Evolutionary conservation across 2,113 vertebrate species (phyloP), one percentile per base, ranked within the genome.

Genomic region (Corythornis madagascariensis): DNA sequence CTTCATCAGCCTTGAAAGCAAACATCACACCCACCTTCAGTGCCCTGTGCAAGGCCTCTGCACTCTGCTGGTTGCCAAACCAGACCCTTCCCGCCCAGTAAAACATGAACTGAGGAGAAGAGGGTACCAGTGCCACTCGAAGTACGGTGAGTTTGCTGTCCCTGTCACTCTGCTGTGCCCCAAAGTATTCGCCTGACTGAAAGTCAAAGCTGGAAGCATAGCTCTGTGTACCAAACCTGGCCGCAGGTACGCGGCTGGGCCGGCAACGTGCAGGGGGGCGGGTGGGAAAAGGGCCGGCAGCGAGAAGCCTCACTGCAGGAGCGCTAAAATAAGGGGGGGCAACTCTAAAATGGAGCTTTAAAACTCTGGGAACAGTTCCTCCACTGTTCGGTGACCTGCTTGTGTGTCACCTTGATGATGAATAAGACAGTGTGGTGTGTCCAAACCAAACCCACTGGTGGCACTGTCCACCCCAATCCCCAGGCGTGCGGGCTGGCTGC

Each of bases 211-310:
- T n/a, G 83, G 33, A 31, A 47, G 31, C 3, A 4, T 0, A 0
- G 53, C n/a, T 35, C 16, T 12, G 31, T 4, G 21, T 8, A 2
- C 24, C 22, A 7, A 35, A 16, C 11, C 50, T 2, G n/a, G 42
- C 67, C 1, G 3, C 1, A 11, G 57, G 20, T 9, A 4, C 1
- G 6, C 50, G 8, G 55, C 43, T 0, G 47, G 56, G 75, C 57
- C 60, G 2, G 38, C 38, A 13, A 56, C 0, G 4, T 11, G 42
- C 33, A 5, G 52, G 59, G 56, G 15, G 42, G 38, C 0, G 1
- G 22, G 40, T 9, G 13, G 42, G 2, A 4, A 4, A 47, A 17
- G 31, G 33, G 33, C 53, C 38, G 73, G 56, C 29, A 14, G 48
- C 2, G 2, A 18, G 45, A 11, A 7, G 2, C 28, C 28, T 3